Base-by-base conservation (phyloP, 2,888 invertebrate genomes). In the Andrena bucephala region DNA sequence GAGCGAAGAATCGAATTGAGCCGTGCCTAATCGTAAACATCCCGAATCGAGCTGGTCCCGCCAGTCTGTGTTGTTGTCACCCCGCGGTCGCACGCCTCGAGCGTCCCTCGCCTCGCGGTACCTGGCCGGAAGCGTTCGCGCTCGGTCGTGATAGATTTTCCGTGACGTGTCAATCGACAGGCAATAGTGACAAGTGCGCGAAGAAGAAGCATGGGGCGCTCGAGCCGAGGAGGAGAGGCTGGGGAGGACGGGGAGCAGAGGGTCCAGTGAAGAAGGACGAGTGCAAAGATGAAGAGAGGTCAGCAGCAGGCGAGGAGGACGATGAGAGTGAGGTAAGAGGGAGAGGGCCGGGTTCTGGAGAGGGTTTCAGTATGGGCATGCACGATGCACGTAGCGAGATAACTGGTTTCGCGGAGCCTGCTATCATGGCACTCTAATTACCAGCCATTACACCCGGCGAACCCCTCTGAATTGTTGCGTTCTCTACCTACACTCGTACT, bases 371-470 rank as follows among this genome's bases (percentile, higher is more conserved):
- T 87, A 87, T 85, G 89, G 89, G 91, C 87, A 92, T 92, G 90
- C 91, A 91, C 92, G 92, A 92, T 92, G 90, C 92, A 92, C 92
- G 92, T 92, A 92, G 90, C 89, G 90, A 92, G 92, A 92, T 92
- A 93, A 92, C 93, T 93, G 93, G 92, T 92, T 92, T 92, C 92
- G 92, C 90, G 90, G 90, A 91, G 91, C 91, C 92, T 92, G 90
- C 92, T 93, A 93, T 93, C 93, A 92, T 92, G 92, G 90, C 92
- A 92, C 92, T 93, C 93, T 93, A 93, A 93, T 93, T 93, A 92
- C 92, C 93, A 93, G 90, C 91, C 92, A 92, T 93, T 93, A 92
- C 91, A 92, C 89, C 89, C 91, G 88, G 90, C 90, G 90, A 92
- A 90, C 90, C 91, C 90, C 92, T 91, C 90, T 91, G 93, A 92